Conservation (phyloP, 2,888 invertebrate species). For the Metopia argyrocephala region DNA sequence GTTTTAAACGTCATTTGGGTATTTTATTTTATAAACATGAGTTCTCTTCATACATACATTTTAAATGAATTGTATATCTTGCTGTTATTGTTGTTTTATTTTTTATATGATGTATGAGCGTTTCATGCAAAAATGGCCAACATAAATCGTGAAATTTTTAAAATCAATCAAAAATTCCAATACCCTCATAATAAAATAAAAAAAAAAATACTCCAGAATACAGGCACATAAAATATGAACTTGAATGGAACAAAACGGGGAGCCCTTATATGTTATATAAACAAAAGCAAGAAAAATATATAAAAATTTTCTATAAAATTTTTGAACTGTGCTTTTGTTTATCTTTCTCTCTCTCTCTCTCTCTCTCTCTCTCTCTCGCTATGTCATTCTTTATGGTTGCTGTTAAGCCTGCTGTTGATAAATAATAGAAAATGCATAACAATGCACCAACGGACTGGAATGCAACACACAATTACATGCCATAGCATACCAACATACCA, state of each 20-base stretch:
- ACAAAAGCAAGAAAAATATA: slow-evolving; percentile 19
- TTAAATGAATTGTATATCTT: slow-evolving; percentile 44
- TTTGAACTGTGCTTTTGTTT: slow-evolving; percentile 16
- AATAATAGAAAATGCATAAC: slow-evolving; percentile 66
- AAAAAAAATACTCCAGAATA: slow-evolving; percentile 13
- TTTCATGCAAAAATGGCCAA: slow-evolving; percentile 56
- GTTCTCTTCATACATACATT: slow-evolving; percentile 7
- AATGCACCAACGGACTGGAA: slow-evolving; percentile 43
- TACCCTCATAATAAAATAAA: slow-evolving; percentile 54
- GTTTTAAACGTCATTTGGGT: not conserved
- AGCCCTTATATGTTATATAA: not conserved
- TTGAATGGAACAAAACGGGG: not conserved
- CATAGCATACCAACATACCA: not conserved
- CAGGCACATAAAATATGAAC: slow-evolving; percentile 7
- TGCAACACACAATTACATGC: slow-evolving; percentile 14
- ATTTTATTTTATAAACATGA: not conserved
- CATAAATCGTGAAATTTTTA: slow-evolving; percentile 66
- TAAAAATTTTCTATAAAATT: slow-evolving; percentile 12
- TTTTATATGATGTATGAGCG: slow-evolving; percentile 56
- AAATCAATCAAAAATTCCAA: slow-evolving; percentile 66
- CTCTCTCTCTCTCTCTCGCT: too few species aligned
- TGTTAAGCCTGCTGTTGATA: slow-evolving; percentile 61
- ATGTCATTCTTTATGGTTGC: not conserved
- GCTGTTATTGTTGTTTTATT: slow-evolving; percentile 18
- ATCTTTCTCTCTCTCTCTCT: too few species aligned